phyloP scores from a whole-genome alignment of 2,888 invertebrate genomes.

The Erebia aethiops region DNA sequence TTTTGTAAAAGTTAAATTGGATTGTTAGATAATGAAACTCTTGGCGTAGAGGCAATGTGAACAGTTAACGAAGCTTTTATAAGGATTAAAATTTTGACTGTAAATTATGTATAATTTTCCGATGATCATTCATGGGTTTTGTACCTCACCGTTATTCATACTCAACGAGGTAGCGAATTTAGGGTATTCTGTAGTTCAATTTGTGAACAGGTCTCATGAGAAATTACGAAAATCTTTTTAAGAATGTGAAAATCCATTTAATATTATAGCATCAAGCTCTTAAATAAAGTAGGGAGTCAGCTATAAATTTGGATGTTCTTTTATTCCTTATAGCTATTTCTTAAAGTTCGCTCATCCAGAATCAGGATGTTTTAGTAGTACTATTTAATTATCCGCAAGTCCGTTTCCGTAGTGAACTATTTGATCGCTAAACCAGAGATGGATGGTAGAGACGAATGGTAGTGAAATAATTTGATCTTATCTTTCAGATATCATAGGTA shows the following conservation, averaged over 20 bases:
- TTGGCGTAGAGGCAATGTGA: background rate
- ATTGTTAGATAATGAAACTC: slow-evolving; percentile 35
- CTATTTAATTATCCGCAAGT: slow-evolving; percentile 16
- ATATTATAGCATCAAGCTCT: background rate
- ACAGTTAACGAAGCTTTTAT: background rate
- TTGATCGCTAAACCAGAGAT: slow-evolving; percentile 6
- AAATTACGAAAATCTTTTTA: too few relatives aligned
- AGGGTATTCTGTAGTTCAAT: too few relatives aligned
- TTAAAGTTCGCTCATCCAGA: background rate
- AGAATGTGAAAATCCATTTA: too few relatives aligned
- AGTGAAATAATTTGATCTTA: background rate
- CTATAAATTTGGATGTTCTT: background rate
- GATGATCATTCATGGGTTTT: too few relatives aligned
- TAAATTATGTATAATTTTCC: too few relatives aligned
- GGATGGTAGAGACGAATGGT: background rate
- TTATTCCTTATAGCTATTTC: background rate
- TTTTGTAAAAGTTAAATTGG: slow-evolving; percentile 39
- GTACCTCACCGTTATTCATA: too few relatives aligned
- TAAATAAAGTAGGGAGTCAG: background rate
- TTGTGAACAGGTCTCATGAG: too few relatives aligned
- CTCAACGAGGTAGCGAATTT: too few relatives aligned
- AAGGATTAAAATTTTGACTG: background rate
- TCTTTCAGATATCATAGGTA: background rate
- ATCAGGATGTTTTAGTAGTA: slow-evolving; percentile 1
- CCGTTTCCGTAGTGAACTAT: background rate